These are phyloP conservation scores for Nothoprocta perdicaria DNA, from an alignment of 2,113 vertebrate species.

Conservation along the genomic window DNA sequence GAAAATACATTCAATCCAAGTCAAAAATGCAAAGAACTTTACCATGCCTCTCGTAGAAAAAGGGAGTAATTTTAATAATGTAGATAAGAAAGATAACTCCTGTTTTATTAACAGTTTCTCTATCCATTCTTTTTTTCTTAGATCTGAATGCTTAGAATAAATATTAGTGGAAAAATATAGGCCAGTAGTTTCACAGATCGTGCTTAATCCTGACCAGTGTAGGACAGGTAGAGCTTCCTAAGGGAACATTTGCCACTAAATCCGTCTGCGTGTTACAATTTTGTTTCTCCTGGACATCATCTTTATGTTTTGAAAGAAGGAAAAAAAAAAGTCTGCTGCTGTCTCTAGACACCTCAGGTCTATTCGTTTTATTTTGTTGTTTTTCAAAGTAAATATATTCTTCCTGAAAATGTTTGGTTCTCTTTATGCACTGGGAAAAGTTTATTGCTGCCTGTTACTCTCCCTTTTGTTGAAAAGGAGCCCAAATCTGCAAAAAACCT, in stretches of 20 bases:
- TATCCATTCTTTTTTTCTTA: background rate
- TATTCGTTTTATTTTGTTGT: background rate
- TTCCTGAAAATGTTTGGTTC: background rate
- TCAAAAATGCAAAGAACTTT: background rate
- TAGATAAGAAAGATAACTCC: background rate
- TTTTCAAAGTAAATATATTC: background rate
- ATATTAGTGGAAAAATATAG: background rate
- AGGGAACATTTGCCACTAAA: background rate
- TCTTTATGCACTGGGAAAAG: background rate
- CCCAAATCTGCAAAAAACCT: background rate
- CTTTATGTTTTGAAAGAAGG: background rate
- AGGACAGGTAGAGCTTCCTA: background rate
- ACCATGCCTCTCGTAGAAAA: background rate
- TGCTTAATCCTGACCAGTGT: accelerated
- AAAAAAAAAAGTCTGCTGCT: background rate
- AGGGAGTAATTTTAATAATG: background rate
- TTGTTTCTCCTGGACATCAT: constrained; percentile 25
- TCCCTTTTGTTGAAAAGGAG: background rate
- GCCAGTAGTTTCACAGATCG: background rate
- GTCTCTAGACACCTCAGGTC: background rate
- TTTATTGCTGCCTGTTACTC: background rate
- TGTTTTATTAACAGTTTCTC: background rate
- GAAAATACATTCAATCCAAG: constrained; percentile 2
- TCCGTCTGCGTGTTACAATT: background rate
- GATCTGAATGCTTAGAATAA: background rate